These are phyloP conservation scores for Trichonephila clavipes DNA, from an alignment of 1,140 invertebrate species.

Conservation along the genomic window DNA sequence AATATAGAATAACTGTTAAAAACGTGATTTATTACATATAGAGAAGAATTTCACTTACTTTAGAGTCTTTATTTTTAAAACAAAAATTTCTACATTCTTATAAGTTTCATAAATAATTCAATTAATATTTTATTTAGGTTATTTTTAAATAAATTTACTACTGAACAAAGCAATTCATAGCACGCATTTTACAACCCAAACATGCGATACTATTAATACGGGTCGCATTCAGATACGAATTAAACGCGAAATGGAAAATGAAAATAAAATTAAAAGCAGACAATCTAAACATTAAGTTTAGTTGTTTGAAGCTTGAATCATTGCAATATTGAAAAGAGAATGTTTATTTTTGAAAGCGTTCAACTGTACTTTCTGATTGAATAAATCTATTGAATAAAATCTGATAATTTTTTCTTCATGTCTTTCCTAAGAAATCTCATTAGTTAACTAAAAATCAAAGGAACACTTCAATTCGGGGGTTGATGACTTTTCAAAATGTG, in stretches of 20 bases:
- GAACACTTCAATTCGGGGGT: too few species aligned
- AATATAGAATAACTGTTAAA: neutral
- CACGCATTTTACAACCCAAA: too few species aligned
- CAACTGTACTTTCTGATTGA: too few species aligned
- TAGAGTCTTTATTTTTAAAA: neutral
- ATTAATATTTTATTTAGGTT: neutral
- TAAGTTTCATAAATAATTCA: neutral
- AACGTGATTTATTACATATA: neutral
- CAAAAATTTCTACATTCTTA: neutral
- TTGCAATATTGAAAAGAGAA: too few species aligned
- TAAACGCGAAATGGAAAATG: neutral
- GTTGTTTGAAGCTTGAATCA: neutral
- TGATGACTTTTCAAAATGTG: too few species aligned
- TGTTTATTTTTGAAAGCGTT: too few species aligned
- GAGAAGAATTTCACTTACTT: neutral
- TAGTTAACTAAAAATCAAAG: too few species aligned
- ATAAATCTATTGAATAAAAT: too few species aligned
- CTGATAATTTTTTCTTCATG: too few species aligned
- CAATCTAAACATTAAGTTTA: slow-evolving; percentile 23
- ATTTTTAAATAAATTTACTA: too few species aligned
- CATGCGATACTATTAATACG: neutral
- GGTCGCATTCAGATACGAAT: neutral
- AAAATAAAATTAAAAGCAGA: neutral
- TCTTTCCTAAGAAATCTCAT: too few species aligned
- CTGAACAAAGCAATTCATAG: too few species aligned